Percentiles rank a stretch among this genome's conserved stretches.
Evolutionary conservation across 2,888 invertebrate species (phyloP).

Genomic region (Mactromeris polynyma): DNA sequence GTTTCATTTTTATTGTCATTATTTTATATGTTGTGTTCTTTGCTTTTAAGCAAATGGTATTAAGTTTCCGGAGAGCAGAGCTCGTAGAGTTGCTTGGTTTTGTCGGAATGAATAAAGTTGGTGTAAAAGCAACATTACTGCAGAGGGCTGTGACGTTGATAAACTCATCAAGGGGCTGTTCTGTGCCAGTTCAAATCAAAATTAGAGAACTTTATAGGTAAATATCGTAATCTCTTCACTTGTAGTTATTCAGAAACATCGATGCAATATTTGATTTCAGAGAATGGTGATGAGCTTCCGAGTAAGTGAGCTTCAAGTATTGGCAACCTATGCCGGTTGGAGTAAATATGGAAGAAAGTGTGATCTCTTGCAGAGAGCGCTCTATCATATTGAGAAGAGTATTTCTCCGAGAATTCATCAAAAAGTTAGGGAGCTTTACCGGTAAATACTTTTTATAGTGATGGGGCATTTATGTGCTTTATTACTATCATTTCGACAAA

Average conservation of each 20-base stretch:
- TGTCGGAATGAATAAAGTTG: constrained; percentile 93
- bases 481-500: constrained; percentile 9
- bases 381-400: constrained; percentile 90
- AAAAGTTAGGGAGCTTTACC: constrained; percentile 91
- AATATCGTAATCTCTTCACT: constrained; percentile 42
- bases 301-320: constrained; percentile 94
- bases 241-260: constrained; percentile 9
- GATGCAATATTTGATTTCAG: constrained; percentile 80
- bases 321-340: constrained; percentile 93
- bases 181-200: constrained; percentile 90
- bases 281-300: constrained; percentile 91
- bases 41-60: constrained; percentile 88
- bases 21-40: constrained; percentile 28
- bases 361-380: constrained; percentile 92
- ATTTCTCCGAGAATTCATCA: constrained; percentile 90
- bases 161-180: constrained; percentile 88
- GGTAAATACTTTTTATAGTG: constrained; percentile 84
- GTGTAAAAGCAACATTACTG: constrained; percentile 93
- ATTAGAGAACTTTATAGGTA: constrained; percentile 91
- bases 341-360: constrained; percentile 93
- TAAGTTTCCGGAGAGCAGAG: constrained; percentile 94
- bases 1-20: not conserved
- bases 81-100: constrained; percentile 93
- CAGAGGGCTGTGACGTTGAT: constrained; percentile 92
- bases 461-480: not conserved